These are phyloP conservation scores for Pseudochaenichthys georgianus DNA, from an alignment of 2,797 vertebrate species.

Conservation along the genomic window DNA sequence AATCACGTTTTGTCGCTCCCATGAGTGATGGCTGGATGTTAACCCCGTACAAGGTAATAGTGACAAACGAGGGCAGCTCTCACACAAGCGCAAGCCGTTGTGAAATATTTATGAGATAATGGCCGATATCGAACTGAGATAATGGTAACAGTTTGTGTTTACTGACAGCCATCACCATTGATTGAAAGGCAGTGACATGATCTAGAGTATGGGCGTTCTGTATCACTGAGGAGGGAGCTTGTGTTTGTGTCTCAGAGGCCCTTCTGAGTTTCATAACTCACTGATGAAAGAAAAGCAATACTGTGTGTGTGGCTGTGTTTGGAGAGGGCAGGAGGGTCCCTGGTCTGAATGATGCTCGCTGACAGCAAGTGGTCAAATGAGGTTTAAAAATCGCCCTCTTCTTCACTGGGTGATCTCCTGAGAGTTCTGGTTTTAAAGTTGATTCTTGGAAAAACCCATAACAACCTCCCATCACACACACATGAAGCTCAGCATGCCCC, in stretches of 20 bases:
- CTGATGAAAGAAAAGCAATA: slow-evolving; percentile 69
- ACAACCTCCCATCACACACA: slow-evolving; percentile 1
- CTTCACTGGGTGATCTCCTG: slow-evolving; percentile 14
- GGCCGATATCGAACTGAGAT: neutral
- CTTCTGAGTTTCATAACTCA: slow-evolving; percentile 59
- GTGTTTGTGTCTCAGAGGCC: slow-evolving; percentile 45
- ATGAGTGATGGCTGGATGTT: slow-evolving; percentile 38
- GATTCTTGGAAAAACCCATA: slow-evolving; percentile 45
- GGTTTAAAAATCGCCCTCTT: slow-evolving; percentile 39
- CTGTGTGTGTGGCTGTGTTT: slow-evolving; percentile 8
- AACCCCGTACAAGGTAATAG: slow-evolving; percentile 25
- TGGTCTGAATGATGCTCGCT: slow-evolving; percentile 57
- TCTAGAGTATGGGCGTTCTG: slow-evolving; percentile 28
- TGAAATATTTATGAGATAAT: slow-evolving; percentile 13
- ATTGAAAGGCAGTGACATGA: slow-evolving; percentile 39
- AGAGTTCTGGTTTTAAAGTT: slow-evolving; percentile 29
- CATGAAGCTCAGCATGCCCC: slow-evolving; percentile 24
- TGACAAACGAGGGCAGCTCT: slow-evolving; percentile 49
- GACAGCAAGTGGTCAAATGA: slow-evolving; percentile 68
- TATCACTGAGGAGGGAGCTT: slow-evolving; percentile 2
- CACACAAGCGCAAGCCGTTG: slow-evolving; percentile 30
- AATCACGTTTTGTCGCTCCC: slow-evolving; percentile 45
- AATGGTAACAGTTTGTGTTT: slow-evolving; percentile 19
- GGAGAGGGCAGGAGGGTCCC: slow-evolving; percentile 42
- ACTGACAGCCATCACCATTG: slow-evolving; percentile 44